Conservation (phyloP, 2,113 vertebrate species). For the Prinia subflava region DNA sequence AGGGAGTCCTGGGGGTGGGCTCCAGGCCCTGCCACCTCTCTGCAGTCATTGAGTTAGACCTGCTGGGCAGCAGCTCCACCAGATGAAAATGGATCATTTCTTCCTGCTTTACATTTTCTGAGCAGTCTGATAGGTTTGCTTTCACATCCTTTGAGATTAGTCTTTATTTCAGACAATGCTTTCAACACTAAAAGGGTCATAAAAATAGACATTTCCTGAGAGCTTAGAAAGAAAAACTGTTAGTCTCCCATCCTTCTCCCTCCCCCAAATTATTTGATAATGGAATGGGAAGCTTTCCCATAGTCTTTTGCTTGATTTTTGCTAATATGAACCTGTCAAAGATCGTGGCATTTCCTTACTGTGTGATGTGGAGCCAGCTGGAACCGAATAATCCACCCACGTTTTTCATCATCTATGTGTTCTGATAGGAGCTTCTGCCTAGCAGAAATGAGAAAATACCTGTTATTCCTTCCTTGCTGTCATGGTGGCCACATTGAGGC, state of each 20-base stretch:
- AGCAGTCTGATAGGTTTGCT: conserved; percentile 27
- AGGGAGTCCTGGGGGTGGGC: background rate
- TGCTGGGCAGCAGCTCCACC: background rate
- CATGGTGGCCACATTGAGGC: background rate
- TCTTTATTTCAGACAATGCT: conserved; percentile 57
- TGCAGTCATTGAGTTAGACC: background rate
- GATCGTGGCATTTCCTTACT: conserved; percentile 29
- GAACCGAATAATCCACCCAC: conserved; percentile 44
- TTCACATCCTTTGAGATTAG: conserved; percentile 40
- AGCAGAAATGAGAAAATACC: conserved; percentile 32
- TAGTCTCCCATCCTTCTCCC: conserved; percentile 34
- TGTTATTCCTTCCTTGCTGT: conserved; percentile 14
- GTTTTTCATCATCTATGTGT: conserved; percentile 34
- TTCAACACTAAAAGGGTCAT: conserved; percentile 56
- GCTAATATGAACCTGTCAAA: conserved; percentile 59
- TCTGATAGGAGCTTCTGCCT: conserved; percentile 25
- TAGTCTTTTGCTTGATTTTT: conserved; percentile 57
- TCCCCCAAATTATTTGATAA: conserved; percentile 59
- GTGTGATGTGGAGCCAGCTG: conserved; percentile 55
- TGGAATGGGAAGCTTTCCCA: conserved; percentile 54
- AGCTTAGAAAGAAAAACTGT: conserved; percentile 50
- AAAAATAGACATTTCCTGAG: conserved; percentile 50
- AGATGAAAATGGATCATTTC: background rate
- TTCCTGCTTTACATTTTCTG: conserved; percentile 38
- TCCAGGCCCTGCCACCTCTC: background rate